These are phyloP conservation scores for Clistopyga incitator DNA, from an alignment of 2,888 invertebrate genomes.

Conservation along the genomic window DNA sequence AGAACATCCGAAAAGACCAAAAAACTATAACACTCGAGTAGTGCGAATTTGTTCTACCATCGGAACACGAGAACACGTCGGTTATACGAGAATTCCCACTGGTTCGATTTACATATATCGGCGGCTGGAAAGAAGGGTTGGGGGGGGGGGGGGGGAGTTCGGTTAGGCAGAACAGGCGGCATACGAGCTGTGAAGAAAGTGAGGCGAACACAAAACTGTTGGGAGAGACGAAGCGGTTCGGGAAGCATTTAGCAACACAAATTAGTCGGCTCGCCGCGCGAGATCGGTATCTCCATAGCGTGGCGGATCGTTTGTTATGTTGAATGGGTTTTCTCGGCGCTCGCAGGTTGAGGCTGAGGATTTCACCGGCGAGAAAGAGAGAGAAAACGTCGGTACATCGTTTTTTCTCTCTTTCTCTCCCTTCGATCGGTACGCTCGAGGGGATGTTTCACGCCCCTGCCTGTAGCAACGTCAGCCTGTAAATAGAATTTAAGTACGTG, in stretches of 20 bases:
- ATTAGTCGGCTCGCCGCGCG: slow-evolving; percentile 73
- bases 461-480: slow-evolving; percentile 44
- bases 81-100: slow-evolving; percentile 57
- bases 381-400: neutral
- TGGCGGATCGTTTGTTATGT: slow-evolving; percentile 70
- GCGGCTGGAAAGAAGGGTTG: neutral
- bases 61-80: slow-evolving; percentile 19
- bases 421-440: neutral
- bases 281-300: slow-evolving; percentile 65
- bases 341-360: slow-evolving; percentile 23
- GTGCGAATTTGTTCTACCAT: slow-evolving; percentile 7
- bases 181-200: slow-evolving; percentile 29
- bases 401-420: too few species aligned
- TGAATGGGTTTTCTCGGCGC: slow-evolving; percentile 57
- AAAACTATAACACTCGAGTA: neutral
- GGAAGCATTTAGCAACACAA: slow-evolving; percentile 78
- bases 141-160: neutral
- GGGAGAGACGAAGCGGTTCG: slow-evolving; percentile 36
- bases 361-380: slow-evolving; percentile 11
- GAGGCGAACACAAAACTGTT: slow-evolving; percentile 56
- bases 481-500: slow-evolving; percentile 37
- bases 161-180: neutral
- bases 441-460: slow-evolving; percentile 13
- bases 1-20: neutral
- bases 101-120: slow-evolving; percentile 63